These are phyloP conservation scores for Istiophorus platypterus DNA, from an alignment of 2,113 vertebrate genomes.

Conservation along the genomic window DNA sequence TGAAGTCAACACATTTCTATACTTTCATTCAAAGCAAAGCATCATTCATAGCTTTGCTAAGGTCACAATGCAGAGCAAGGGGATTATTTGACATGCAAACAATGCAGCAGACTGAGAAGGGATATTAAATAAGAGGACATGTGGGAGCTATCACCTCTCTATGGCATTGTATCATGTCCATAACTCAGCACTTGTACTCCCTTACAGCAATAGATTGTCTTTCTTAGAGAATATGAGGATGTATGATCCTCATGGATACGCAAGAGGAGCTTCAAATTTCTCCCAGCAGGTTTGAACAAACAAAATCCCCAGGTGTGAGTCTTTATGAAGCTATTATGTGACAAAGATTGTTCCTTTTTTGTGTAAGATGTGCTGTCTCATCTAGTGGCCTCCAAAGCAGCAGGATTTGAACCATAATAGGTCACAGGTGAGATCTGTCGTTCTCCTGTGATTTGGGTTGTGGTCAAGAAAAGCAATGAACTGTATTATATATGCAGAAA, in stretches of 20 bases:
- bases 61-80: conserved; percentile 6
- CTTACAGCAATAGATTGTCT: conserved; percentile 33
- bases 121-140: conserved; percentile 39
- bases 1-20: neutral
- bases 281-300: conserved; percentile 65
- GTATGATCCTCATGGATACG: conserved; percentile 48
- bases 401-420: conserved; percentile 11
- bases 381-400: neutral
- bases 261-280: conserved; percentile 30
- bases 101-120: conserved; percentile 29
- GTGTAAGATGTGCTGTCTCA: neutral
- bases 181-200: conserved; percentile 42
- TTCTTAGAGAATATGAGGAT: conserved; percentile 28
- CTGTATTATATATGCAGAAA: conserved; percentile 20
- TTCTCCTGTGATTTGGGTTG: conserved; percentile 25
- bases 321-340: conserved; percentile 67
- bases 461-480: neutral
- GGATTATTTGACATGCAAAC: conserved; percentile 57
- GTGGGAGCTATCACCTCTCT: conserved; percentile 29
- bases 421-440: conserved; percentile 4
- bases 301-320: conserved; percentile 53
- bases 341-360: conserved; percentile 51
- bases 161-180: conserved; percentile 52
- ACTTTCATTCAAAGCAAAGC: conserved; percentile 7
- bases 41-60: neutral